Conservation (phyloP, 53 echinoderm and acorn worm species). For the Henricia sp. region DNA sequence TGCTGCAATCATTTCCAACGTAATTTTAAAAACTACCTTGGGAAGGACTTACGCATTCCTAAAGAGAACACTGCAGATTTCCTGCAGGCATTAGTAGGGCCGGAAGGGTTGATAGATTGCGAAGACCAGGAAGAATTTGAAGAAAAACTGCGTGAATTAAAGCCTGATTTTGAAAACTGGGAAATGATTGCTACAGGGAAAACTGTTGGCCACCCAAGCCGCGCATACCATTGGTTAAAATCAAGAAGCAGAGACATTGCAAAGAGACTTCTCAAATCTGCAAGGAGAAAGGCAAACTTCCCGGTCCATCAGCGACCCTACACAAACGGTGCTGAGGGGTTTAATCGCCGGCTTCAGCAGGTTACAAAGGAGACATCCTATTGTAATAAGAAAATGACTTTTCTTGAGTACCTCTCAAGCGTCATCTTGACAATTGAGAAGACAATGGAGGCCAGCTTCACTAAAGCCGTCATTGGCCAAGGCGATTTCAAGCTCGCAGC, state of each 20-base stretch:
- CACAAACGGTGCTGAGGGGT: constrained; percentile 55
- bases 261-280: constrained; percentile 51
- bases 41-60: constrained; percentile 44
- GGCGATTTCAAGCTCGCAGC: constrained; percentile 29
- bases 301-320: constrained; percentile 35
- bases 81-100: constrained; percentile 26
- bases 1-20: constrained; percentile 57
- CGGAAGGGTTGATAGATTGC: constrained; percentile 45
- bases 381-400: constrained; percentile 42
- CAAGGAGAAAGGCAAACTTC: constrained; percentile 51
- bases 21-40: constrained; percentile 52
- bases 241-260: constrained; percentile 34
- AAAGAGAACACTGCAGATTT: constrained; percentile 42
- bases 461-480: constrained; percentile 51
- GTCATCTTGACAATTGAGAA: constrained; percentile 55
- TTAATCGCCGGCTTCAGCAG: constrained; percentile 56
- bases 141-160: constrained; percentile 7
- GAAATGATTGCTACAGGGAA: constrained; percentile 38
- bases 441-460: constrained; percentile 52
- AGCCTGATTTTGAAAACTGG: constrained; percentile 35
- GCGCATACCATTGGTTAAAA: constrained; percentile 49
- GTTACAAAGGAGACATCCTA: constrained; percentile 28
- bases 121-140: constrained; percentile 33
- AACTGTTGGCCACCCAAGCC: constrained; percentile 35
- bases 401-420: constrained; percentile 41